Evolutionary conservation across 2,888 invertebrate species (phyloP), one percentile per base, ranked within the genome.

Genomic region (Molorchus minor): DNA sequence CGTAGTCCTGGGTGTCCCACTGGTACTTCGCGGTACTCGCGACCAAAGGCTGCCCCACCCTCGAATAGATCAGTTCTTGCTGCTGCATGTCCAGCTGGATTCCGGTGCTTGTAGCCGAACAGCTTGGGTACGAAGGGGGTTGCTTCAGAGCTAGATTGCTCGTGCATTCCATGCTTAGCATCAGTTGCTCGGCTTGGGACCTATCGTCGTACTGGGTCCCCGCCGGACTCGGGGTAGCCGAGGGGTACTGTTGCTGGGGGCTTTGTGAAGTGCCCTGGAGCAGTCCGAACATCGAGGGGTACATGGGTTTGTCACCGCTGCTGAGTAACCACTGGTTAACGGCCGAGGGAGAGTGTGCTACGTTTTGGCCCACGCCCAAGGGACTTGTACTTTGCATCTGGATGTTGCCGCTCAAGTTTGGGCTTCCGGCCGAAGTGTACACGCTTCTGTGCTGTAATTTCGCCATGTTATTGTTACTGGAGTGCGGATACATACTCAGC

Each of bases 241-340:
- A 81, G 33, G 81, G 80, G 59, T 81, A 81, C 75, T 83, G 84
- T 63, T 81, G 86, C 75, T 85, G 86, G 70, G 85, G 87, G 72
- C 86, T 77, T 76, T 88, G 79, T 65, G 81, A 70, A 13, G 79
- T 81, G 3, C 78, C 77, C 64, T 87, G 88, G 68, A 90, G 84
- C 60, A 88, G 79, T 40, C 85, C 84, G 71, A 87, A 87, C 81
- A 87, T 84, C n/a, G 84, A 82, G 2, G 87, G 87, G 71, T 86
- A 86, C 56, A 88, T 81, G 3, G 87, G 85, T 74, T 88, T 87
- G 71, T 88, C 87, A 29, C 87, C 86, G 67, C 86, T 86, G 16
- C 87, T 90, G 62, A 92, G 83, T 71, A 90, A 86, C 90, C 89
- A 93, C 79, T 86, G 91, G 73, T 83, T 87, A 72, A 87, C 84